These are phyloP conservation scores for Steromphala cineraria DNA, from an alignment of 2,888 invertebrate genomes.

Conservation along the genomic window DNA sequence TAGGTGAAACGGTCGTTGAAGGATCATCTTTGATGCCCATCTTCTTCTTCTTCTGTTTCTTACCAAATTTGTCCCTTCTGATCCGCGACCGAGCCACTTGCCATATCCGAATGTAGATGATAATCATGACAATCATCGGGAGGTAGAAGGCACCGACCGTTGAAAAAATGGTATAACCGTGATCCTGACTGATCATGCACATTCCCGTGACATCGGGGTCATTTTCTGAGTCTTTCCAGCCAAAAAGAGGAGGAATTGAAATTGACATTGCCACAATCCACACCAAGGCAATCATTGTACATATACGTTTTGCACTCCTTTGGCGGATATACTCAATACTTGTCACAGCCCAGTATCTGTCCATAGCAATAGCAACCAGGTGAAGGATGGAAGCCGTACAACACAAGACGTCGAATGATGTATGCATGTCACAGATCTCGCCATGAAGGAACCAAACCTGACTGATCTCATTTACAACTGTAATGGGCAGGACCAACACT, in stretches of 20 bases:
- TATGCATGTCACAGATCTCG: conserved; percentile 95
- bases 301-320: conserved; percentile 86
- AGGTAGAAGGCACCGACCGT: conserved; percentile 98
- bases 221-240: conserved; percentile 64
- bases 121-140: conserved; percentile 93
- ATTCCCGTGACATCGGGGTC: conserved; percentile 75
- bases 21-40: conserved; percentile 33
- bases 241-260: conserved; percentile 93
- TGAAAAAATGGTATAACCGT: conserved; percentile 92
- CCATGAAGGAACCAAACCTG: conserved; percentile 89
- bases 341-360: conserved; percentile 99
- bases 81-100: conserved; percentile 83
- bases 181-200: conserved; percentile 94
- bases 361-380: conserved; percentile 95
- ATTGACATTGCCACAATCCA: conserved; percentile 95
- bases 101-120: conserved; percentile 97
- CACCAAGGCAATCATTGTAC: conserved; percentile 91
- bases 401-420: conserved; percentile 96
- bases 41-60: conserved; percentile 37
- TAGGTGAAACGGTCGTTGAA: conserved; percentile 40
- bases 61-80: conserved; percentile 68
- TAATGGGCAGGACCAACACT: conserved; percentile 83
- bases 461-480: conserved; percentile 75
- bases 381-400: conserved; percentile 98
- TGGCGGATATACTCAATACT: conserved; percentile 97